Percentiles rank a stretch among this genome's conserved stretches.
phyloP scores from a whole-genome alignment of 2,797 vertebrate genomes.

The Graptemys geographica region DNA sequence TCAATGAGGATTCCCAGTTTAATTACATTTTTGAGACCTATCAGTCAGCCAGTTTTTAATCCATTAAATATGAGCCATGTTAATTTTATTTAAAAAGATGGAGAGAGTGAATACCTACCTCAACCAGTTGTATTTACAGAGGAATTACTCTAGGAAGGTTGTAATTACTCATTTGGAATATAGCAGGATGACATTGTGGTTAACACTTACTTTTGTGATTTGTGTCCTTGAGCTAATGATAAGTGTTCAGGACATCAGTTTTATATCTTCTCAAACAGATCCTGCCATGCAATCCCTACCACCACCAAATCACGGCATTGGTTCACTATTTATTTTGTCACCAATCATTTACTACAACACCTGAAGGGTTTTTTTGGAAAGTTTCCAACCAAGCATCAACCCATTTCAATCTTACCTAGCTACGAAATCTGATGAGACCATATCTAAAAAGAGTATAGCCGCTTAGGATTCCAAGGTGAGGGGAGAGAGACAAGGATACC shows the following conservation, averaged over 20 bases:
- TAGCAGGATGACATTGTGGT: neutral
- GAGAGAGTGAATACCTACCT: neutral
- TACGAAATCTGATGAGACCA: neutral
- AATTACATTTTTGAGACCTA: no score
- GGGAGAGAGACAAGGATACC: neutral
- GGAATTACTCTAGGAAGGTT: slow-evolving; percentile 8
- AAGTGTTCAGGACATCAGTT: neutral
- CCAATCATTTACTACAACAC: neutral
- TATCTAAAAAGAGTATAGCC: neutral
- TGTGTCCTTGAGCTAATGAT: neutral
- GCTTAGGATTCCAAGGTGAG: neutral
- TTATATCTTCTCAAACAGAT: slow-evolving; percentile 19
- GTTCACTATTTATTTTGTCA: neutral
- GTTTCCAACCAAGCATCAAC: fast-evolving
- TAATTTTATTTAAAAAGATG: neutral
- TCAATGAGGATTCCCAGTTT: no score
- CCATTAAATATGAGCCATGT: neutral
- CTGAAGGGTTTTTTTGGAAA: neutral
- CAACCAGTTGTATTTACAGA: neutral
- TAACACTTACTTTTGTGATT: neutral
- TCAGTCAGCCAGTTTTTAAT: no score
- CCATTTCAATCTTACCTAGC: slow-evolving; percentile 8
- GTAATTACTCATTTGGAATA: slow-evolving; percentile 25
- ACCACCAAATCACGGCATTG: neutral
- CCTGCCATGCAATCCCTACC: neutral